Evolutionary conservation across 2,113 vertebrate genomes (phyloP).

Genomic region (Dromaius novaehollandiae): DNA sequence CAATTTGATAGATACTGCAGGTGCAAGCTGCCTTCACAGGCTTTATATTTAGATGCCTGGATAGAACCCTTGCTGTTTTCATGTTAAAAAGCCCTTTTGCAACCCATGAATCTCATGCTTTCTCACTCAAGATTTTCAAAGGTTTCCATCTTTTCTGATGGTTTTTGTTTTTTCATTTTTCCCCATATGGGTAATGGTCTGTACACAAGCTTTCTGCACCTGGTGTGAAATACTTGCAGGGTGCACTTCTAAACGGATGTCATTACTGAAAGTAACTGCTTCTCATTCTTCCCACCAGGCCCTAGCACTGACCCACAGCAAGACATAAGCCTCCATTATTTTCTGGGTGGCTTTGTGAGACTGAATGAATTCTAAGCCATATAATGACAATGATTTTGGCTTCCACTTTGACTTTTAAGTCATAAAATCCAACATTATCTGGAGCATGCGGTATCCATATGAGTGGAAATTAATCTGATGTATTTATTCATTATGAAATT

Average conservation of each 20-base stretch:
- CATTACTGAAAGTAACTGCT: not conserved
- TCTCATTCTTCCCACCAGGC: not conserved
- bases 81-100: not conserved
- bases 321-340: not conserved
- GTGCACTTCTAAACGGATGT: not conserved
- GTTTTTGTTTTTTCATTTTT: not conserved
- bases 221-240: not conserved
- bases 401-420: not conserved
- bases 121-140: not conserved
- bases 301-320: not conserved
- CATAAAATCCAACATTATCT: not conserved
- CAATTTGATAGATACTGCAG: not conserved
- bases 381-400: not conserved
- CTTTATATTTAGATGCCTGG: not conserved
- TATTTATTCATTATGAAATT: slow-evolving; percentile 34
- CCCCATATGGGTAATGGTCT: not conserved
- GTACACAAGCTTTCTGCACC: not conserved
- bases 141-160: not conserved
- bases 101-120: not conserved
- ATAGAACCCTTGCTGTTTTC: not conserved
- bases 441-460: not conserved
- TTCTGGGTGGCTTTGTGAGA: not conserved
- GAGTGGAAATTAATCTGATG: slow-evolving; percentile 6
- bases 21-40: not conserved
- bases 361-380: not conserved